phyloP scores from a whole-genome alignment of 1,140 invertebrate species.

The Vanessa tameamea region DNA sequence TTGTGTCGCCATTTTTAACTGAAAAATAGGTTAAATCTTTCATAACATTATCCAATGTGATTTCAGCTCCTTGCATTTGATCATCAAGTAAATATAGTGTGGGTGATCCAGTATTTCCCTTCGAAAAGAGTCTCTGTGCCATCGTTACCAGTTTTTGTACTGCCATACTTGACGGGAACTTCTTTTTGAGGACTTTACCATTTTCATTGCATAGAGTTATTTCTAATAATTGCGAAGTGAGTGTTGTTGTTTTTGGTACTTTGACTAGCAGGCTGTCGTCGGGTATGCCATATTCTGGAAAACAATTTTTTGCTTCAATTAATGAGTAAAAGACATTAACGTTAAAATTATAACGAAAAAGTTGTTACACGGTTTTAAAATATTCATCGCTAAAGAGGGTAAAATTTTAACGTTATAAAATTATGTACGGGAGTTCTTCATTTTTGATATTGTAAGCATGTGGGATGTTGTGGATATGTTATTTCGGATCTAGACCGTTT shows the following conservation, averaged over 20 bases:
- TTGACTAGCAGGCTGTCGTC: conserved; percentile 86
- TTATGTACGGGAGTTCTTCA: too few species aligned
- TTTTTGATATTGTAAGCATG: too few species aligned
- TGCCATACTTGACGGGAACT: conserved; percentile 88
- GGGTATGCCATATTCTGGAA: conserved; percentile 89
- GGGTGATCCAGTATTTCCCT: conserved; percentile 66
- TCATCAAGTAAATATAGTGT: conserved; percentile 79
- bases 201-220: conserved; percentile 83
- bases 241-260: conserved; percentile 81
- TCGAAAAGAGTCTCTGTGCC: conserved; percentile 85
- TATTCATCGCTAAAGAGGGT: too few species aligned
- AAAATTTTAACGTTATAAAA: too few species aligned
- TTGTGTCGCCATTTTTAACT: conserved; percentile 90
- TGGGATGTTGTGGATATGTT: too few species aligned
- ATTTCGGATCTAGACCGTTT: too few species aligned
- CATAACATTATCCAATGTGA: conserved; percentile 89
- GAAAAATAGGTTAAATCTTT: conserved; percentile 92
- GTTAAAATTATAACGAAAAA: too few species aligned
- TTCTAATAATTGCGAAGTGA: conserved; percentile 87
- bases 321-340: too few species aligned
- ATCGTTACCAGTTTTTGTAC: conserved; percentile 91
- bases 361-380: too few species aligned
- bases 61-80: conserved; percentile 83
- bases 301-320: conserved; percentile 15
- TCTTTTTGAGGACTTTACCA: conserved; percentile 84